phyloP scores from a whole-genome alignment of 2,797 vertebrate species.

The Nothura maculosa region DNA sequence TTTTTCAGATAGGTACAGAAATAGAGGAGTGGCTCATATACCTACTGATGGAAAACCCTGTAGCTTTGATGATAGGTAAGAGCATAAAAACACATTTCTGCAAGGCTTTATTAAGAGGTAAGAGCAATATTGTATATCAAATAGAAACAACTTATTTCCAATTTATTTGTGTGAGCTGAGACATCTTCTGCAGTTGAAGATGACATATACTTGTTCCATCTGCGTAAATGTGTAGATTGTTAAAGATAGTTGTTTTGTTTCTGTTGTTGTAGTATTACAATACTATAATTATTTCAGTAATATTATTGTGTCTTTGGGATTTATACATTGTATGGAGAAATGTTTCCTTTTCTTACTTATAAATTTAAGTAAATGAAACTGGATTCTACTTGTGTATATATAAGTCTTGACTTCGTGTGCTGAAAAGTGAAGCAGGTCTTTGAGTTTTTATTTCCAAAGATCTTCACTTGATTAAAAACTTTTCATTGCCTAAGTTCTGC shows the following conservation, averaged over 20 bases:
- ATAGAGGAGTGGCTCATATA: neutral
- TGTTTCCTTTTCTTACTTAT: constrained; percentile 56
- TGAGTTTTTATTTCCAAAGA: constrained; percentile 8
- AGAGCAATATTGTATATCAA: neutral
- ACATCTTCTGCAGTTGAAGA: neutral
- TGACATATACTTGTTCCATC: neutral
- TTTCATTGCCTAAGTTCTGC: constrained; percentile 52
- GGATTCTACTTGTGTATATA: constrained; percentile 3
- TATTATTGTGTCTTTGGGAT: neutral
- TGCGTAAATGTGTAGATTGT: neutral
- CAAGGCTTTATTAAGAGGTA: neutral
- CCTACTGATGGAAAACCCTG: neutral
- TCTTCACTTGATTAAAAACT: constrained; percentile 58
- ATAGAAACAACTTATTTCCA: neutral
- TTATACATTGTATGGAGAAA: constrained; percentile 18
- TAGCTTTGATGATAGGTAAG: neutral
- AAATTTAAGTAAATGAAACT: constrained; percentile 39
- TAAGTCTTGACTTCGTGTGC: constrained; percentile 57
- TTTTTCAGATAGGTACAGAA: neutral
- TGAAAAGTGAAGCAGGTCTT: constrained; percentile 27
- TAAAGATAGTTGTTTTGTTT: constrained; percentile 15
- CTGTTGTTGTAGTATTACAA: neutral
- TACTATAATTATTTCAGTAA: constrained; percentile 5
- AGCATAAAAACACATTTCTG: neutral
- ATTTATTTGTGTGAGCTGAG: neutral